Conservation (phyloP, 2,888 invertebrate genomes). For the Rhodophaea formosa region DNA sequence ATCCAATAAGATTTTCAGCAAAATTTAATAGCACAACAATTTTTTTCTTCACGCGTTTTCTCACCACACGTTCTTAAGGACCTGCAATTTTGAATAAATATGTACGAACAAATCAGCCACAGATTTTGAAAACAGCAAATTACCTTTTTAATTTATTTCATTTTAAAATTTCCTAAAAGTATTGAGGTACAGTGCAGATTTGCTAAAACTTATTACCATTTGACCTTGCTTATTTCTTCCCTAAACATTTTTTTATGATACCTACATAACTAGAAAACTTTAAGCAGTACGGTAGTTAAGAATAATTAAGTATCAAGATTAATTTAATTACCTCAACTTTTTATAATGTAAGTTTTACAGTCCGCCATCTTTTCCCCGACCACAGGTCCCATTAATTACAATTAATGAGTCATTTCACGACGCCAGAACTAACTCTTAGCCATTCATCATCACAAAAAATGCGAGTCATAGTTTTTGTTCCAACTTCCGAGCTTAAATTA, state of each 20-base stretch:
- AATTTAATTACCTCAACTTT: conserved; percentile 10
- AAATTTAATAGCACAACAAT: no score
- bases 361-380: conserved; percentile 11
- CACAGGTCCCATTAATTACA: conserved; percentile 10
- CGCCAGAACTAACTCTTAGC: conserved; percentile 5
- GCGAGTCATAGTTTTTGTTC: conserved; percentile 10
- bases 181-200: no score
- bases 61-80: no score
- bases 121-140: no score
- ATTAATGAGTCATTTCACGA: conserved; percentile 12
- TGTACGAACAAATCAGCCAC: no score
- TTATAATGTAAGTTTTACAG: conserved; percentile 2
- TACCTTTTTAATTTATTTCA: no score
- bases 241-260: not conserved
- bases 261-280: not conserved
- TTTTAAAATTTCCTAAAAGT: no score
- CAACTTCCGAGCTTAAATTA: not conserved
- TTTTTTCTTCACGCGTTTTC: no score
- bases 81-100: no score
- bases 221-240: not conserved
- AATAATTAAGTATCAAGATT: not conserved
- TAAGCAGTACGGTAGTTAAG: not conserved
- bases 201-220: no score
- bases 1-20: no score
- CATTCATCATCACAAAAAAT: conserved; percentile 15